Percentiles rank a stretch among this genome's conserved stretches.
These are phyloP conservation scores for Aphelenchoides besseyi DNA, from an alignment of 1,140 invertebrate genomes.

Conservation along the genomic window DNA sequence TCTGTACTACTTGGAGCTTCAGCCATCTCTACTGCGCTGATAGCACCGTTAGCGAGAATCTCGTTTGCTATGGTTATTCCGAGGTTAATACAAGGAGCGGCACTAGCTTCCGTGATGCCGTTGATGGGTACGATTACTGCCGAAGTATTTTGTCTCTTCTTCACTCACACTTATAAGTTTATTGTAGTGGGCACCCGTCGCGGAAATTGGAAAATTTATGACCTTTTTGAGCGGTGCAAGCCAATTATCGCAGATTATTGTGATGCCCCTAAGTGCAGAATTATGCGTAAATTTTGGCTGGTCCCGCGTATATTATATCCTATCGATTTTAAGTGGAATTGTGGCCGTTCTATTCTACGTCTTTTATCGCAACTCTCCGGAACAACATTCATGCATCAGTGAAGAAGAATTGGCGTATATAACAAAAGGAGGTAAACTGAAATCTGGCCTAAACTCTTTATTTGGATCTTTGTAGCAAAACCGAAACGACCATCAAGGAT, in stretches of 20 bases:
- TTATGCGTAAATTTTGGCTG: conserved; percentile 37
- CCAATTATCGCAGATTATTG: conserved; percentile 41
- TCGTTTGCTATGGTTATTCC: conserved; percentile 27
- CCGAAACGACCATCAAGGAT: conserved; percentile 26
- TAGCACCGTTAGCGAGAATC: conserved; percentile 22
- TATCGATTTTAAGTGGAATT: conserved; percentile 27
- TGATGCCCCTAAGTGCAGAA: conserved; percentile 36
- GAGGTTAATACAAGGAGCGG: conserved; percentile 31
- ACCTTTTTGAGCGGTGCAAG: conserved; percentile 31
- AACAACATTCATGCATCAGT: conserved; percentile 30
- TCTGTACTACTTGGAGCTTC: conserved; percentile 17
- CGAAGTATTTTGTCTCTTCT: too few species aligned
- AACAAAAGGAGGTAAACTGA: conserved; percentile 33
- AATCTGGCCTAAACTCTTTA: too few species aligned
- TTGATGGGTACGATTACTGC: conserved; percentile 33
- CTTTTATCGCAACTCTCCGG: conserved; percentile 30
- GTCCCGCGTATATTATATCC: conserved; percentile 31
- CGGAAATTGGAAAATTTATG: conserved; percentile 43
- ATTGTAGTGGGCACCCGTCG: conserved; percentile 39
- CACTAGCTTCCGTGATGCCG: conserved; percentile 29
- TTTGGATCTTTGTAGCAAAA: conserved; percentile 29
- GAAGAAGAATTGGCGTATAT: conserved; percentile 28
- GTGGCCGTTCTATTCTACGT: conserved; percentile 25
- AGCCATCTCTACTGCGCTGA: conserved; percentile 13
- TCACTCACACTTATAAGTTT: too few species aligned